These are phyloP conservation scores for Sebastes ruberrimus DNA, from an alignment of 2,797 vertebrate species.

Conservation along the genomic window DNA sequence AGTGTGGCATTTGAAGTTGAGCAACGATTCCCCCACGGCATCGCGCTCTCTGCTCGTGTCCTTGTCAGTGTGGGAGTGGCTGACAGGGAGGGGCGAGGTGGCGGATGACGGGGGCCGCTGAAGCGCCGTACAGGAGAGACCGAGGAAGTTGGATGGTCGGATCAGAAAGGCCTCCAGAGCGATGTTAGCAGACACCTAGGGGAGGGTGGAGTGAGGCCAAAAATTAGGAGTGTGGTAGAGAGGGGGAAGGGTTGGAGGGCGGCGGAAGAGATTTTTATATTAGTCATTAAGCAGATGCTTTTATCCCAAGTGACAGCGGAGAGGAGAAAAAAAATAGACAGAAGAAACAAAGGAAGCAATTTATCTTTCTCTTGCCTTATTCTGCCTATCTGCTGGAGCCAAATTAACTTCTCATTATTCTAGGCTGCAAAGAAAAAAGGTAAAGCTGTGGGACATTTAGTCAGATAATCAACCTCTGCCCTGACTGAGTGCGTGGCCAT, in stretches of 20 bases:
- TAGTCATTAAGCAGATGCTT: slow-evolving; percentile 49
- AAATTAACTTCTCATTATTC: slow-evolving; percentile 65
- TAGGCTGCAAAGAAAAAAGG: slow-evolving; percentile 27
- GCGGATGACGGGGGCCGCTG: slow-evolving; percentile 67
- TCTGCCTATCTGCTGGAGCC: slow-evolving; percentile 37
- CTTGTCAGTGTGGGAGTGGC: slow-evolving; percentile 57
- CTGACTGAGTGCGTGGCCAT: background rate
- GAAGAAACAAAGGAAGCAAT: slow-evolving; percentile 60
- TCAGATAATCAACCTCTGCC: slow-evolving; percentile 44
- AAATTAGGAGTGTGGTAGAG: background rate
- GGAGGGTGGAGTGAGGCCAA: background rate
- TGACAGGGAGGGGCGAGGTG: slow-evolving; percentile 45
- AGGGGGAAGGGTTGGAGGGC: background rate
- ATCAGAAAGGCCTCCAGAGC: slow-evolving; percentile 89
- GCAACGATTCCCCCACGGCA: slow-evolving; percentile 72
- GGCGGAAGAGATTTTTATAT: slow-evolving; percentile 13
- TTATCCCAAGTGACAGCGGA: slow-evolving; percentile 39
- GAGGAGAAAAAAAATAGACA: slow-evolving; percentile 15
- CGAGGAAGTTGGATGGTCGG: slow-evolving; percentile 83
- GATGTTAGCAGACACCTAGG: slow-evolving; percentile 87
- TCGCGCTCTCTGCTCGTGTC: slow-evolving; percentile 48
- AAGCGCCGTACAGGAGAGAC: slow-evolving; percentile 88
- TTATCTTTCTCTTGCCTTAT: slow-evolving; percentile 47
- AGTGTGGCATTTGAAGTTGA: slow-evolving; percentile 90
- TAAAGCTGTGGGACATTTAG: slow-evolving; percentile 34